A percentile compares a stretch with the other conserved stretches of the same genome.
Conservation (phyloP, 1,140 invertebrate species). For the Calliphora vicina region DNA sequence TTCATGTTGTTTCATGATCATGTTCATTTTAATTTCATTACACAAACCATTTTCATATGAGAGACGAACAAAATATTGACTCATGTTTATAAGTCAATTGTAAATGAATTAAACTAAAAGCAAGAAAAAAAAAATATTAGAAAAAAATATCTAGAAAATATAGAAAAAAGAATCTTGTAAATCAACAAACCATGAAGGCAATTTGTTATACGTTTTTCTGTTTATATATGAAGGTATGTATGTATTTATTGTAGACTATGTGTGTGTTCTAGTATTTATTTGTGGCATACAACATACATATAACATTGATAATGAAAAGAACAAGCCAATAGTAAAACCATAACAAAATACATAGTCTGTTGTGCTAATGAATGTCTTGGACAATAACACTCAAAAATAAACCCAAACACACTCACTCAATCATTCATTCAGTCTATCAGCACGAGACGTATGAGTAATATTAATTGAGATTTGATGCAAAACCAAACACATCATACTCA, state of each 20-base stretch:
- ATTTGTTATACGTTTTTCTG: no score
- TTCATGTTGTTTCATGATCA: neutral
- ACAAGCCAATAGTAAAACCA: neutral
- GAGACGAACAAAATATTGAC: neutral
- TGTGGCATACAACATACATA: neutral
- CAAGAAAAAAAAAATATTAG: neutral
- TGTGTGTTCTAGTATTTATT: no score
- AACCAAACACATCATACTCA: neutral
- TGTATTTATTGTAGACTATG: neutral
- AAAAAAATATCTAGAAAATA: neutral
- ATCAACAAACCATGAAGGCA: conserved; percentile 10
- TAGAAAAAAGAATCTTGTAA: neutral
- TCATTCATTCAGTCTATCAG: neutral
- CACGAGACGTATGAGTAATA: neutral
- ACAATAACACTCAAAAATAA: neutral
- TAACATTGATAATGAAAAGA: neutral
- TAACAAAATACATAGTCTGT: neutral
- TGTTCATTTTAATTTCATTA: neutral
- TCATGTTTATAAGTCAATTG: neutral
- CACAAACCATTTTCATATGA: no score
- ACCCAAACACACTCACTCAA: neutral
- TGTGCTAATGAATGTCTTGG: neutral
- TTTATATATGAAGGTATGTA: no score
- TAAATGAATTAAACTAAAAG: neutral
- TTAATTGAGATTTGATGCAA: neutral